Evolutionary conservation across 2,888 invertebrate species (phyloP), one percentile per base, ranked within the genome.

Genomic region (Acleris sparsana): DNA sequence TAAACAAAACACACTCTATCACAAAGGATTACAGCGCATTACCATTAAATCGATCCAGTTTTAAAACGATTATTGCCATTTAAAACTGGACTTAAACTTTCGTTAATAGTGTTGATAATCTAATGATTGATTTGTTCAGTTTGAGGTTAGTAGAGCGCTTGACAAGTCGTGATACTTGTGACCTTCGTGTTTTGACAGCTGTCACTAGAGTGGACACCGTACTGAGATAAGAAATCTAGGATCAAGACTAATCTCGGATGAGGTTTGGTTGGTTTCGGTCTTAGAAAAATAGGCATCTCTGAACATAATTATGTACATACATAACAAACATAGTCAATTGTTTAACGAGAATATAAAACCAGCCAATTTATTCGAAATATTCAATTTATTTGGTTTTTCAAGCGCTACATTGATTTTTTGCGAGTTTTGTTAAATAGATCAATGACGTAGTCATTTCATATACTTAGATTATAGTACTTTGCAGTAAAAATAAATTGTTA

Each of bases 91-190:
- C 46, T 46, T 46, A 17, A 16, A 6, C n/a, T 6, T 17, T 46
- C 5, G 2, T 46, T 46, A 46, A n/a, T 46, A 18, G 49, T 1
- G 49, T 49, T 20, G 11, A 49, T 5, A 49, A 49, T 49, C 18
- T 6, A 49, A 49, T 49, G 20, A n/a, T 17, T 17, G 46, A n/a
- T 46, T 46, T 46, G 46, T 6, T n/a, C 7, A 16, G 17, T 46
- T 44, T 9, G 11, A n/a, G 44, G 43, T 20, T 46, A 44, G 43
- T 57, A 44, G 46, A 57, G 25, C 57, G 44, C 61, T 29, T 48
- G 57, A 48, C 61, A 22, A 33, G 60, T 58, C 74, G 73, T 75
- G 74, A 72, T 73, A 68, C 53, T 67, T 53, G 56, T 61, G 70
- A 60, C 74, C 72, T 73, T 75, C 56, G 5, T 57, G 46, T 57